A percentile compares a stretch with the other conserved stretches of the same genome.
Conservation (phyloP, 2,113 vertebrate genomes). For the Saccopteryx leptura region DNA sequence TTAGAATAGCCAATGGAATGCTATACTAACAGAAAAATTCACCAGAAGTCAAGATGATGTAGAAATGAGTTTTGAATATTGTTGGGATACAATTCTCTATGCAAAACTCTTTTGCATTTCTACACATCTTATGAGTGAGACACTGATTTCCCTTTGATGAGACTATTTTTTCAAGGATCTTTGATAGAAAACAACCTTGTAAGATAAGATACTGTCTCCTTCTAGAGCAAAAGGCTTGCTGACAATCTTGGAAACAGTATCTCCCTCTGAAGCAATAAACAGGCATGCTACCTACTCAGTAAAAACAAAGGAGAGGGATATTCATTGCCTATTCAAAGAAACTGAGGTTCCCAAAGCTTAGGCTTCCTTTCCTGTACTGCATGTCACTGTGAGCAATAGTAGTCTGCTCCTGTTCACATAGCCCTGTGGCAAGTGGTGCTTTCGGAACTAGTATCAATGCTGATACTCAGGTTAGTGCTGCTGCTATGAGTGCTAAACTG, state of each 20-base stretch:
- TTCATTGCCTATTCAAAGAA: not conserved
- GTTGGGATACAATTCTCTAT: not conserved
- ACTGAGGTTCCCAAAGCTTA: not conserved
- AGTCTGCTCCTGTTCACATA: not conserved
- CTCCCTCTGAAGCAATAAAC: not conserved
- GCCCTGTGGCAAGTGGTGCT: not conserved
- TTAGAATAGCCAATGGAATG: not conserved
- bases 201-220: not conserved
- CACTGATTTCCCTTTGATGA: not conserved
- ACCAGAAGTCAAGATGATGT: not conserved
- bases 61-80: not conserved
- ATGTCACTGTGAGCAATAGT: not conserved
- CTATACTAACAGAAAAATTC: not conserved
- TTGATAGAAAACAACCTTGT: not conserved
- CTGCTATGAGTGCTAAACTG: not conserved
- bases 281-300: not conserved
- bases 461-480: not conserved
- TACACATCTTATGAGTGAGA: not conserved
- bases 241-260: not conserved
- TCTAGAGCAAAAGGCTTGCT: not conserved
- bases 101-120: not conserved
- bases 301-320: not conserved
- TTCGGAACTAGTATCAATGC: not conserved
- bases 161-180: not conserved
- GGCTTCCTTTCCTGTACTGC: not conserved